Evolutionary conservation across 2,888 invertebrate genomes (phyloP).

Genomic region (Acleris laterana): DNA sequence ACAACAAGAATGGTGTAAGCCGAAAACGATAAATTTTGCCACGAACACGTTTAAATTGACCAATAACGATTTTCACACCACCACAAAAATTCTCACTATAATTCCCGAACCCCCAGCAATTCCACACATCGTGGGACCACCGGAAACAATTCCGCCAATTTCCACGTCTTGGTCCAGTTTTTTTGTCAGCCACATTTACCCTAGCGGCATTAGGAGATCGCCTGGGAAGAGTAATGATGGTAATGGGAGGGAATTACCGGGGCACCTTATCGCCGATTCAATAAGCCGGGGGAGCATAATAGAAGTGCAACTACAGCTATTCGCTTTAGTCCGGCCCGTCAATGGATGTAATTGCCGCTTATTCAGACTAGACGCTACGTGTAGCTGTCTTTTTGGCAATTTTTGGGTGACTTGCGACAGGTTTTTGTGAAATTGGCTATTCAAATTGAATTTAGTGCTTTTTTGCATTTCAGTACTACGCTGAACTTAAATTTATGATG

Average conservation of each 20-base stretch:
- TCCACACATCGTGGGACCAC: slow-evolving; percentile 46
- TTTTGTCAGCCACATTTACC: slow-evolving; percentile 53
- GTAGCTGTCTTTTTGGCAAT: slow-evolving; percentile 25
- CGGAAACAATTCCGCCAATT: slow-evolving; percentile 56
- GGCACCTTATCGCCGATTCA: slow-evolving; percentile 82
- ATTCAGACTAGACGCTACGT: slow-evolving; percentile 57
- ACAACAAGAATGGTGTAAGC: too few relatives aligned
- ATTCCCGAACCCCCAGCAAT: slow-evolving; percentile 24
- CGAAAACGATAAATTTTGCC: too few relatives aligned
- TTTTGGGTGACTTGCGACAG: slow-evolving; percentile 3
- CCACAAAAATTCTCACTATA: slow-evolving; percentile 12
- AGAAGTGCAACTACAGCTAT: slow-evolving; percentile 75
- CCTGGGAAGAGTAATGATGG: slow-evolving; percentile 73
- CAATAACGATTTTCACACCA: background rate
- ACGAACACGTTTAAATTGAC: background rate
- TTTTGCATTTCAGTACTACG: too few relatives aligned
- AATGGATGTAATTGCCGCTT: slow-evolving; percentile 74
- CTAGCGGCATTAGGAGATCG: slow-evolving; percentile 64
- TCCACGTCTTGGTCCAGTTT: slow-evolving; percentile 52
- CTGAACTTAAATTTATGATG: too few relatives aligned
- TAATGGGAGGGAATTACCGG: slow-evolving; percentile 81
- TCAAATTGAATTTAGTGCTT: too few relatives aligned
- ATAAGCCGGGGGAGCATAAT: slow-evolving; percentile 80
- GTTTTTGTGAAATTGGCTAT: too few relatives aligned
- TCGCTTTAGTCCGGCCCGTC: slow-evolving; percentile 58